Evolutionary conservation across 2,113 vertebrate genomes (phyloP).

Genomic region (Grus americana): DNA sequence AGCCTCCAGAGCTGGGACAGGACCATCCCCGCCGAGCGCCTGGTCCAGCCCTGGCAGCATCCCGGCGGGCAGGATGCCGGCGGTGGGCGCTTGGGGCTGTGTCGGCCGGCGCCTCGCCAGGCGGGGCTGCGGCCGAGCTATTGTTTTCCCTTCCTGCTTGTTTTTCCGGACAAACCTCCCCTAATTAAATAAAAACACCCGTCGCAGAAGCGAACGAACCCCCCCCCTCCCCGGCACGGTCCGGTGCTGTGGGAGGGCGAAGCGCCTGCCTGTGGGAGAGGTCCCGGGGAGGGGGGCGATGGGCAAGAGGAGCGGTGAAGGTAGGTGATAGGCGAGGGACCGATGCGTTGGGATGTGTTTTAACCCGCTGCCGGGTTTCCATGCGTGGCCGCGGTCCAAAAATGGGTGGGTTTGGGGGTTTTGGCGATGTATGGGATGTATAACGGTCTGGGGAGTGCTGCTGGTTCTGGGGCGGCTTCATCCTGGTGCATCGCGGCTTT

Average conservation of each 20-base stretch:
- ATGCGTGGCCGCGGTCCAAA: accelerated
- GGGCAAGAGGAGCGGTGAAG: accelerated
- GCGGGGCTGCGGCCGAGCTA: slow-evolving; percentile 36
- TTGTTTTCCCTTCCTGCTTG: slow-evolving; percentile 69
- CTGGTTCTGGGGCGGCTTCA: background rate
- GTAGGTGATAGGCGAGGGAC: background rate
- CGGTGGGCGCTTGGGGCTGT: background rate
- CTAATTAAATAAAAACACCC: slow-evolving; percentile 44
- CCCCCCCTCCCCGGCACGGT: background rate
- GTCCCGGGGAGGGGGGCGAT: background rate
- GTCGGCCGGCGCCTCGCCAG: slow-evolving; percentile 34
- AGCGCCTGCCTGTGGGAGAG: accelerated
- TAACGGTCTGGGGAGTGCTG: accelerated
- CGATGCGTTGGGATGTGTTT: accelerated
- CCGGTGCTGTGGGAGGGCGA: background rate
- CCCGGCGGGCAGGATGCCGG: background rate
- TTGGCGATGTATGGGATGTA: background rate
- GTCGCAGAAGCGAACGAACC: background rate
- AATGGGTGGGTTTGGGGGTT: background rate
- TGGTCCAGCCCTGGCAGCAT: background rate
- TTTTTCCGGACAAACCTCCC: slow-evolving; percentile 52
- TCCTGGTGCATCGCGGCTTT: accelerated
- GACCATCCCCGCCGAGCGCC: background rate
- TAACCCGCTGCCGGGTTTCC: background rate
- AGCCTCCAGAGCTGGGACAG: background rate